Conservation (phyloP, 2,113 vertebrate species). For the Cairina moschata region DNA sequence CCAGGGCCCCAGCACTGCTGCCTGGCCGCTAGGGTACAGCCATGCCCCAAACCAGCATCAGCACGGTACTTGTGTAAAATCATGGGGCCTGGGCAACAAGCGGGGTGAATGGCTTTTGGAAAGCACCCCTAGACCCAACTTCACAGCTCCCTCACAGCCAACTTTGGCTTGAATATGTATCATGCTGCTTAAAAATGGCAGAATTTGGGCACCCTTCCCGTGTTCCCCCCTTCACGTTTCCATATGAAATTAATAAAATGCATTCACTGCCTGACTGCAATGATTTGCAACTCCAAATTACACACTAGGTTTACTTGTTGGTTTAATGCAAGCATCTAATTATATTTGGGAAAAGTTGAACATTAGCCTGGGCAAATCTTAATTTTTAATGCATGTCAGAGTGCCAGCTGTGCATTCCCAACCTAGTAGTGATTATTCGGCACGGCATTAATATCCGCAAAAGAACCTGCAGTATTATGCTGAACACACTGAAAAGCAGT, state of each 20-base stretch:
- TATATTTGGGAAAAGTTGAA: not conserved
- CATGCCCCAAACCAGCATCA: not conserved
- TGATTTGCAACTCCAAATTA: not conserved
- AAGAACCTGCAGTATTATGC: not conserved
- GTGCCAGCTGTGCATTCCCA: not conserved
- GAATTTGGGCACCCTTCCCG: not conserved
- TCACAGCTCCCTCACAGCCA: not conserved
- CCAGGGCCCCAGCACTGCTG: not conserved
- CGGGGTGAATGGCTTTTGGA: not conserved
- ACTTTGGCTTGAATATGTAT: not conserved
- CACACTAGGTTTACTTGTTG: not conserved
- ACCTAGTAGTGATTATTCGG: not conserved
- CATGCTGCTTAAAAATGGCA: not conserved
- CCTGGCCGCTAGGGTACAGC: not conserved
- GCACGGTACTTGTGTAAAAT: not conserved
- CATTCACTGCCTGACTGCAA: not conserved
- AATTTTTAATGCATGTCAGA: not conserved
- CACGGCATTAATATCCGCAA: not conserved
- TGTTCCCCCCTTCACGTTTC: not conserved
- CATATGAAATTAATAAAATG: not conserved
- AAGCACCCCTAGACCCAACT: not conserved
- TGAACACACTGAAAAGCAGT: not conserved
- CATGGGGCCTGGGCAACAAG: not conserved
- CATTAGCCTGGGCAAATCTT: not conserved
- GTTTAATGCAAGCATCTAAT: not conserved